Conservation (phyloP, 2,113 vertebrate genomes). For the Apodemus sylvaticus region DNA sequence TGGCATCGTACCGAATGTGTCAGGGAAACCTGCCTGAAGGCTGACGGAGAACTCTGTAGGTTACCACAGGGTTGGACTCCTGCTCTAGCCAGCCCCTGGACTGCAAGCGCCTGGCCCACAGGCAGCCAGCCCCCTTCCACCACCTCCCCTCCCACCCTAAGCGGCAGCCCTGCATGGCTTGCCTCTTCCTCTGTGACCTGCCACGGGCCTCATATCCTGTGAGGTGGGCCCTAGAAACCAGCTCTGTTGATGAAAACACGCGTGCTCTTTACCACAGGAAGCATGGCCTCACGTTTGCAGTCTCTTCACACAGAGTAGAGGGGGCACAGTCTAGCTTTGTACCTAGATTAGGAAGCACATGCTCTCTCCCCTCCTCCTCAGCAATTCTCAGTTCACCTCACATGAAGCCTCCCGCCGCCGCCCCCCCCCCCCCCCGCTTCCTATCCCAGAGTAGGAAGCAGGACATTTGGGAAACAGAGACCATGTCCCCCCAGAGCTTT, state of each 20-base stretch:
- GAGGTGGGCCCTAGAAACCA: constrained; percentile 67
- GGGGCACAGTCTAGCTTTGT: constrained; percentile 31
- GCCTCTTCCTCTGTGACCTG: constrained; percentile 35
- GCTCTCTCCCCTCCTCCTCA: not conserved
- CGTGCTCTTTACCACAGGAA: constrained; percentile 69
- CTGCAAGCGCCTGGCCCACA: not conserved
- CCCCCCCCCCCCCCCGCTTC: not conserved
- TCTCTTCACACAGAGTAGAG: not conserved
- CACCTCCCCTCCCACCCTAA: not conserved
- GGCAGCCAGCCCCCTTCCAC: not conserved
- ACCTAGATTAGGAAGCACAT: constrained; percentile 62
- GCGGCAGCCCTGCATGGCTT: not conserved
- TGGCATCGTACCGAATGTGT: fast-evolving
- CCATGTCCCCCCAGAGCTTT: not conserved
- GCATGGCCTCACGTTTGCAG: constrained; percentile 36
- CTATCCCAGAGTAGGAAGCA: not conserved
- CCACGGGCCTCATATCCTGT: constrained; percentile 62
- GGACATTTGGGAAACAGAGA: constrained; percentile 1
- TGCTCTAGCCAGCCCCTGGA: not conserved
- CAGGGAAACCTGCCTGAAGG: not conserved
- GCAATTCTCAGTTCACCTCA: not conserved
- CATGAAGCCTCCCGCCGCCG: not conserved
- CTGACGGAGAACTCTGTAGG: not conserved
- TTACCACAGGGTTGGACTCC: not conserved
- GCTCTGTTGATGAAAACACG: constrained; percentile 74